Percentiles rank a stretch among this genome's conserved stretches.
Conservation (phyloP, 2,797 vertebrate species). For the Chrysolophus pictus region DNA sequence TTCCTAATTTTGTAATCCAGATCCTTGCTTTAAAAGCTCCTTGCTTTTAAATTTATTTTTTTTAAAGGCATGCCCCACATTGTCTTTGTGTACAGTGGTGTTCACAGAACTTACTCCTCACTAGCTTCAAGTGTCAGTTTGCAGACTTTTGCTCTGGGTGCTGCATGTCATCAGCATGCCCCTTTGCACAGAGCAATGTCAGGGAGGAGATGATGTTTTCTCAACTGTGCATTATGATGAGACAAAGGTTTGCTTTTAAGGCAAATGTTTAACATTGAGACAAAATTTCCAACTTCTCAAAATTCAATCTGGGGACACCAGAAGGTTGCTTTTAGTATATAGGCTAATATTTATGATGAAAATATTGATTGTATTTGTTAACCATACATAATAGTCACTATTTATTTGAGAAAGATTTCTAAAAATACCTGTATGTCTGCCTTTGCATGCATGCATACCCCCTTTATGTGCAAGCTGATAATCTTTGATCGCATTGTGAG, state of each 20-base stretch:
- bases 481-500: background rate
- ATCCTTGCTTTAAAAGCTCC: background rate
- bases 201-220: background rate
- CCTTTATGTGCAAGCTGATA: background rate
- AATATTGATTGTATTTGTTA: background rate
- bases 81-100: background rate
- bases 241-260: background rate
- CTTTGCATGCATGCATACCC: background rate
- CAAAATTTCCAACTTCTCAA: rapidly evolving
- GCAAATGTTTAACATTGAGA: background rate
- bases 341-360: background rate
- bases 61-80: background rate
- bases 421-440: background rate
- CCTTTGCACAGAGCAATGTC: rapidly evolving
- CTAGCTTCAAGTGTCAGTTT: background rate
- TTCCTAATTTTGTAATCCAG: background rate
- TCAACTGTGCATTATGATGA: rapidly evolving
- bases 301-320: background rate
- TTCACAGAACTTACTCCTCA: background rate
- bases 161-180: rapidly evolving
- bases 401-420: background rate
- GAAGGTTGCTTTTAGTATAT: background rate
- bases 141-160: background rate
- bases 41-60: background rate
- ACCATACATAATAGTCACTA: background rate